These are phyloP conservation scores for Psilanteris sp. DNA, from an alignment of 1,140 invertebrate species.

Conservation along the genomic window DNA sequence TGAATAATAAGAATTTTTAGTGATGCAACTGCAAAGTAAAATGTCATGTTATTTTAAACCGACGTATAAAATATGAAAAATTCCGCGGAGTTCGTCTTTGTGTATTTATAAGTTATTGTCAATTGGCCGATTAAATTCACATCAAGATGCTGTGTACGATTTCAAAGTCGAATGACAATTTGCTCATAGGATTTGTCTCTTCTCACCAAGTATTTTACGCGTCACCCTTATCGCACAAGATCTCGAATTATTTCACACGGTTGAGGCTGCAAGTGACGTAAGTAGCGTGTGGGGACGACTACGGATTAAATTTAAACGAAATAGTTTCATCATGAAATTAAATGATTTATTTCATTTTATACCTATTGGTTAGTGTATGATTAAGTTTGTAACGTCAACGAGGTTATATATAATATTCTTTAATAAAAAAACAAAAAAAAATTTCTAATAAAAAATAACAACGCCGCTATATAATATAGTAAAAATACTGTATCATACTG, in stretches of 20 bases:
- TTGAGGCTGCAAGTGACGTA: slow-evolving; percentile 10
- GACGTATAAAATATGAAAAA: slow-evolving; percentile 22
- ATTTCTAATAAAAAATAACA: too few species aligned
- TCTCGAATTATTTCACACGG: slow-evolving; percentile 33
- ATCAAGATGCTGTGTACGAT: slow-evolving; percentile 8
- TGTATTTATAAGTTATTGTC: slow-evolving; percentile 19
- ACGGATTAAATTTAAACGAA: too few species aligned
- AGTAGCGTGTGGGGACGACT: too few species aligned
- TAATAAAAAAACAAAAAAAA: too few species aligned
- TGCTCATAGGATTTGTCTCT: slow-evolving; percentile 31
- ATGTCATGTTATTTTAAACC: slow-evolving; percentile 13
- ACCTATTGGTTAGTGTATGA: too few species aligned
- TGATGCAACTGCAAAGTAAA: slow-evolving; percentile 4
- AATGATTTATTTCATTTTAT: too few species aligned
- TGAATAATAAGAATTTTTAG: background rate
- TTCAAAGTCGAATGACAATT: slow-evolving; percentile 34
- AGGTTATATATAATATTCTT: too few species aligned
- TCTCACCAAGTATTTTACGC: slow-evolving; percentile 1
- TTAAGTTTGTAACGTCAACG: too few species aligned
- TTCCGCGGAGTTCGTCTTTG: background rate
- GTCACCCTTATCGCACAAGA: slow-evolving; percentile 27
- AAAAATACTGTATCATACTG: too few species aligned
- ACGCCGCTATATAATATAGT: too few species aligned
- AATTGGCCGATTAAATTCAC: slow-evolving; percentile 31
- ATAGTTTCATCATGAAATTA: too few species aligned